phyloP scores from a whole-genome alignment of 1,140 invertebrate species.

The Agrilus planipennis region DNA sequence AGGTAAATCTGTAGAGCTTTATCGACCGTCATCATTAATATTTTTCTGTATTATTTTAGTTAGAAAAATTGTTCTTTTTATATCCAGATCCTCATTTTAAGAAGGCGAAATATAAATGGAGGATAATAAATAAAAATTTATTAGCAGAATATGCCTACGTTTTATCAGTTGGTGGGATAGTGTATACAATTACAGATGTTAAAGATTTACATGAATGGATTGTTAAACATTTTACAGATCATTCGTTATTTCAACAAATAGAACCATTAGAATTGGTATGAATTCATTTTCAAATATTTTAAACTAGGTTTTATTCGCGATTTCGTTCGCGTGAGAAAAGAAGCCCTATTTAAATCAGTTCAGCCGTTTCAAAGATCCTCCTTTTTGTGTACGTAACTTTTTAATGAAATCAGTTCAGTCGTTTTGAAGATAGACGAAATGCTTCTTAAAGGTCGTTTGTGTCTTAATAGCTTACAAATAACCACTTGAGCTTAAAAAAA shows the following conservation, averaged over 20 bases:
- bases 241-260: conserved; percentile 80
- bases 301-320: too few relatives aligned
- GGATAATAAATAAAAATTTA: conserved; percentile 89
- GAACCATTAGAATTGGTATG: conserved; percentile 61
- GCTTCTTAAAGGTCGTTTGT: too few relatives aligned
- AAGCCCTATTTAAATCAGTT: too few relatives aligned
- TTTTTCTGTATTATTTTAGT: conserved; percentile 41
- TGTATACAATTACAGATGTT: conserved; percentile 98
- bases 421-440: too few relatives aligned
- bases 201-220: conserved; percentile 97
- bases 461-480: too few relatives aligned
- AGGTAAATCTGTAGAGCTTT: conserved; percentile 48
- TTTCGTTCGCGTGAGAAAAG: too few relatives aligned
- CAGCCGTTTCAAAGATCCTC: too few relatives aligned
- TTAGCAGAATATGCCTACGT: conserved; percentile 96
- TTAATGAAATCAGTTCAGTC: too few relatives aligned
- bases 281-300: too few relatives aligned
- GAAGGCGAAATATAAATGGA: conserved; percentile 98
- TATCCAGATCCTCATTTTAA: conserved; percentile 99
- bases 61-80: conserved; percentile 98
- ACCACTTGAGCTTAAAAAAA: too few relatives aligned
- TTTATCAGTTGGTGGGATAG: conserved; percentile 65
- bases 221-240: conserved; percentile 78
- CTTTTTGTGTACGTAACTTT: too few relatives aligned
- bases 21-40: neutral